These are phyloP conservation scores for Venusia cambrica DNA, from an alignment of 2,888 invertebrate species.

Conservation along the genomic window DNA sequence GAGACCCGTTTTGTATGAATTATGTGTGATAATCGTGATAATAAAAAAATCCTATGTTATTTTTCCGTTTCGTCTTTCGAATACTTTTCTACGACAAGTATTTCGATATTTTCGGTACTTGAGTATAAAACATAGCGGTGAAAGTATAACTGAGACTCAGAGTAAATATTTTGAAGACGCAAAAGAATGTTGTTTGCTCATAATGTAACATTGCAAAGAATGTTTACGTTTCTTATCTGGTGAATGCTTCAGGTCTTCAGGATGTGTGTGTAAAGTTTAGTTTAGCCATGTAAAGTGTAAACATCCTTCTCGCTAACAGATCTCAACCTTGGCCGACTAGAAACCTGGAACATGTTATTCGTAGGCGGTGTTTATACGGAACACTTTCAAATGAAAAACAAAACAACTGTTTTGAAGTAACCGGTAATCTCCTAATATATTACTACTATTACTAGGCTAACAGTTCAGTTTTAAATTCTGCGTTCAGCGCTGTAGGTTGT, in stretches of 20 bases:
- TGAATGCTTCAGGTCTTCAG: constrained; percentile 33
- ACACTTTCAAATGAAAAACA: constrained; percentile 35
- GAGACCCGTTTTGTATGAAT: too few relatives aligned
- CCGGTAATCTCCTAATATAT: constrained; percentile 31
- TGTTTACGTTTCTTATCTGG: constrained; percentile 42
- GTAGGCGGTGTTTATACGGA: constrained; percentile 54
- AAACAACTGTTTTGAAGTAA: constrained; percentile 26
- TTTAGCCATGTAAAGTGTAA: constrained; percentile 39
- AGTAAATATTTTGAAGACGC: constrained; percentile 35
- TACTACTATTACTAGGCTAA: too few relatives aligned
- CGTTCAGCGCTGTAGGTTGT: too few relatives aligned
- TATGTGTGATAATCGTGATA: too few relatives aligned
- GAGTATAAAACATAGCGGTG: too few relatives aligned
- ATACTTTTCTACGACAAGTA: too few relatives aligned
- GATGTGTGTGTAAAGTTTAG: constrained; percentile 36
- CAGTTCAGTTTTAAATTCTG: too few relatives aligned
- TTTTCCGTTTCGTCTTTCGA: too few relatives aligned
- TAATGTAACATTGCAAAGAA: constrained; percentile 28
- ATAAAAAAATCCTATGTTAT: too few relatives aligned
- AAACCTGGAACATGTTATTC: constrained; percentile 56
- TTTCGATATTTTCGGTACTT: too few relatives aligned
- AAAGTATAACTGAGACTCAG: too few relatives aligned
- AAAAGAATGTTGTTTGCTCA: constrained; percentile 33
- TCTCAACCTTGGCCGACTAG: constrained; percentile 63
- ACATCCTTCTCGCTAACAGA: constrained; percentile 39